phyloP scores from a whole-genome alignment of 2,797 vertebrate species.

The Mormyrus hasselquistii region DNA sequence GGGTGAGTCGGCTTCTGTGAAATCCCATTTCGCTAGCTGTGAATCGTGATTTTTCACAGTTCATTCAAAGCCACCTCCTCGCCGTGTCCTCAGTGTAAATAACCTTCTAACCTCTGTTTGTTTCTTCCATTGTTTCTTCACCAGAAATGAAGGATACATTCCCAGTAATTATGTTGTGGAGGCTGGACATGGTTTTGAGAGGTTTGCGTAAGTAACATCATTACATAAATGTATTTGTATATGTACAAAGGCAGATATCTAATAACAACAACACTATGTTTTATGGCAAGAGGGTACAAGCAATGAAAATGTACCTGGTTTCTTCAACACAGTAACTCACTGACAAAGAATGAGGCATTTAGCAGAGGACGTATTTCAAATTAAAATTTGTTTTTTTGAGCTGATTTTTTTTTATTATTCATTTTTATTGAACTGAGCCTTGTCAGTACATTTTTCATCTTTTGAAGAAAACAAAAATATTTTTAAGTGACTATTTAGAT shows the following conservation, averaged over 20 bases:
- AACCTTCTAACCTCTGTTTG: not conserved
- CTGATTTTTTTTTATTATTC: not conserved
- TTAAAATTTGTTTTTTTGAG: not conserved
- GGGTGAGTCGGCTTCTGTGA: slow-evolving; percentile 62
- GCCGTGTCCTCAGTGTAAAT: not conserved
- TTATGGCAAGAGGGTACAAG: not conserved
- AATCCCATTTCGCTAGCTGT: not conserved
- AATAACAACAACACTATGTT: not conserved
- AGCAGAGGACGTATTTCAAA: not conserved
- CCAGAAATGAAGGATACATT: slow-evolving; percentile 90
- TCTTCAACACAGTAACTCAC: not conserved
- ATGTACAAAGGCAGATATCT: not conserved
- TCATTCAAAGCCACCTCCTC: not conserved
- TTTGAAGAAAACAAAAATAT: not conserved
- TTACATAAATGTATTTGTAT: not conserved
- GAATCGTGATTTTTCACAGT: not conserved
- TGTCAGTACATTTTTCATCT: not conserved
- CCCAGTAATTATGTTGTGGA: slow-evolving; percentile 91
- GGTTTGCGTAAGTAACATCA: slow-evolving; percentile 80
- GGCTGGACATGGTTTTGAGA: slow-evolving; percentile 80
- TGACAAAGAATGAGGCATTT: not conserved
- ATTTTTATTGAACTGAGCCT: not conserved
- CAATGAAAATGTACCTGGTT: not conserved
- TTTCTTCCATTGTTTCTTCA: slow-evolving; percentile 29
- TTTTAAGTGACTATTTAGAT: not conserved